Evolutionary conservation across 2,888 invertebrate genomes (phyloP).

Genomic region (Mycalesis mineus): DNA sequence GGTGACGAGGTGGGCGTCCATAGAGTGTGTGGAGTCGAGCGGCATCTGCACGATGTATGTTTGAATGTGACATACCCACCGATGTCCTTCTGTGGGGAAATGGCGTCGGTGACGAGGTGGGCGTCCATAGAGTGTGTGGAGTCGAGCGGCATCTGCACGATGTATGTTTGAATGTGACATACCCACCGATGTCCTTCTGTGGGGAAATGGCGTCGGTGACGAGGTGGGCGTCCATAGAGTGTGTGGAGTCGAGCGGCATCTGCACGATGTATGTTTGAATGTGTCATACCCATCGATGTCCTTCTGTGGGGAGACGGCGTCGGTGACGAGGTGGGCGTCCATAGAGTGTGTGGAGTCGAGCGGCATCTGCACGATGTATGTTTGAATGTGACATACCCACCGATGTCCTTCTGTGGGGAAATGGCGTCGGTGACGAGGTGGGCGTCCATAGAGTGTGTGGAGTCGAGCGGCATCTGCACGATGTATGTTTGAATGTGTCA

Average conservation of each 20-base stretch:
- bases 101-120: slow-evolving; percentile 90
- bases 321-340: slow-evolving; percentile 91
- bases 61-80: slow-evolving; percentile 84
- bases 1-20: slow-evolving; percentile 91
- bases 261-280: slow-evolving; percentile 86
- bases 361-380: slow-evolving; percentile 91
- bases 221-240: slow-evolving; percentile 89
- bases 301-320: slow-evolving; percentile 91
- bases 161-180: slow-evolving; percentile 59
- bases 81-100: slow-evolving; percentile 94
- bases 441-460: slow-evolving; percentile 88
- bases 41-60: slow-evolving; percentile 97
- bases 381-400: slow-evolving; percentile 82
- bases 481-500: slow-evolving; percentile 50
- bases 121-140: slow-evolving; percentile 89
- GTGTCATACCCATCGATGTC: slow-evolving; percentile 94
- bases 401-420: slow-evolving; percentile 94
- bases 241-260: slow-evolving; percentile 93
- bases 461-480: slow-evolving; percentile 97
- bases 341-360: slow-evolving; percentile 90
- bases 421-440: slow-evolving; percentile 93
- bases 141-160: slow-evolving; percentile 97
- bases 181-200: slow-evolving; percentile 98
- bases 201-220: slow-evolving; percentile 93
- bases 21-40: slow-evolving; percentile 87